A percentile compares a stretch with the other conserved stretches of the same genome.
phyloP scores from a whole-genome alignment of 2,797 vertebrate species.

The Hozukius guyotensis region DNA sequence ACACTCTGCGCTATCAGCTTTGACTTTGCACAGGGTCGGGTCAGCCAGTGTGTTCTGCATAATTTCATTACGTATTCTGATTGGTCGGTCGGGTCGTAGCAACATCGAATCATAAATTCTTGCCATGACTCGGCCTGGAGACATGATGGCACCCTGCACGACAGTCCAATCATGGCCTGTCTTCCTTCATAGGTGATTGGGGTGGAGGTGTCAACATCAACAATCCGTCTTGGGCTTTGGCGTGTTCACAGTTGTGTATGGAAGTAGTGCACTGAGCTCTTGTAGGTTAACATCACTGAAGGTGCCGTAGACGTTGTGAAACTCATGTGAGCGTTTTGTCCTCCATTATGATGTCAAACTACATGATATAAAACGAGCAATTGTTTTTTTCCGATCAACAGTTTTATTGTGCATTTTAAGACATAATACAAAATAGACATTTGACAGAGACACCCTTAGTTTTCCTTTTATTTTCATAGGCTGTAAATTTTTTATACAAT shows the following conservation, averaged over 20 bases:
- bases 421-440: too few relatives aligned
- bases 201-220: not conserved
- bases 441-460: fast-evolving
- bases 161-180: not conserved
- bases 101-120: not conserved
- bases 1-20: not conserved
- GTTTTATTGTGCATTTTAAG: not conserved
- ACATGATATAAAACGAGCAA: too few relatives aligned
- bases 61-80: not conserved
- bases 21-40: not conserved
- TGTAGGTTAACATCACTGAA: not conserved
- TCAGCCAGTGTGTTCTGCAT: not conserved
- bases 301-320: not conserved
- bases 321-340: too few relatives aligned
- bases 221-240: not conserved
- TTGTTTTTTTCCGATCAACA: too few relatives aligned
- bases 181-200: not conserved
- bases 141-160: not conserved
- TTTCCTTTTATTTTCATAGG: too few relatives aligned
- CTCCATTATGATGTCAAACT: too few relatives aligned
- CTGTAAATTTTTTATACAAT: too few relatives aligned
- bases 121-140: not conserved
- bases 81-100: not conserved
- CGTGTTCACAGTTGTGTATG: not conserved
- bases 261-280: not conserved